Conservation (phyloP, 1,140 invertebrate genomes). For the Drosophila takahashii region DNA sequence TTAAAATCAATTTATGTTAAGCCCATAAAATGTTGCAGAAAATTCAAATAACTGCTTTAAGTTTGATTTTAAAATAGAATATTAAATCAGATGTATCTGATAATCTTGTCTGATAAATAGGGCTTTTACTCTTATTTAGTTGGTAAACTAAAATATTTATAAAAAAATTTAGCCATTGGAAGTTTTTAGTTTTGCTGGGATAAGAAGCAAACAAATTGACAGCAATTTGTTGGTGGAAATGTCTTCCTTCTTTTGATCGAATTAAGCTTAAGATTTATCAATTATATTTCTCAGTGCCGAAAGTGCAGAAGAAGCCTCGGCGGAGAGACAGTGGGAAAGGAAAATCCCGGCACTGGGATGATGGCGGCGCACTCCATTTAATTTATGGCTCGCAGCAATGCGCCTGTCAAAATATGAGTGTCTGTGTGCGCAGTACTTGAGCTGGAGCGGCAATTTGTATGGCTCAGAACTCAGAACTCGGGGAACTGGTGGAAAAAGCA, state of each 20-base stretch:
- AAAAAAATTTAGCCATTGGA: too few species aligned
- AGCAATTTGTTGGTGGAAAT: too few species aligned
- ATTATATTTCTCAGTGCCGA: constrained; percentile 11
- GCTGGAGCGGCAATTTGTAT: constrained; percentile 54
- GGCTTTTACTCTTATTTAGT: too few species aligned
- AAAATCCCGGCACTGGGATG: constrained; percentile 2
- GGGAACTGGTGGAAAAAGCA: background rate
- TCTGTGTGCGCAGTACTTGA: constrained; percentile 43
- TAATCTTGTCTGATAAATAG: too few species aligned
- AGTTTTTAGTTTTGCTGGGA: too few species aligned
- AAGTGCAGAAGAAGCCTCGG: constrained; percentile 9
- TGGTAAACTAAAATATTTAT: too few species aligned
- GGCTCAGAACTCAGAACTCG: constrained; percentile 31
- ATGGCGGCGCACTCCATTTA: constrained; percentile 56
- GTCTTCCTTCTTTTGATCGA: background rate
- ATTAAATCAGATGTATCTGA: too few species aligned
- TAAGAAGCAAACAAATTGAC: too few species aligned
- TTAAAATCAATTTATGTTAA: too few species aligned
- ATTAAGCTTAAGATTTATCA: background rate
- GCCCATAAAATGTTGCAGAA: too few species aligned
- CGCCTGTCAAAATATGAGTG: constrained; percentile 49
- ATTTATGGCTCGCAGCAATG: constrained; percentile 71
- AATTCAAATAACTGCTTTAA: too few species aligned
- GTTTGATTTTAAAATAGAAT: too few species aligned
- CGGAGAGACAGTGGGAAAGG: constrained; percentile 15